Evolutionary conservation across 2,113 vertebrate genomes (phyloP).

Genomic region (Callospermophilus lateralis): DNA sequence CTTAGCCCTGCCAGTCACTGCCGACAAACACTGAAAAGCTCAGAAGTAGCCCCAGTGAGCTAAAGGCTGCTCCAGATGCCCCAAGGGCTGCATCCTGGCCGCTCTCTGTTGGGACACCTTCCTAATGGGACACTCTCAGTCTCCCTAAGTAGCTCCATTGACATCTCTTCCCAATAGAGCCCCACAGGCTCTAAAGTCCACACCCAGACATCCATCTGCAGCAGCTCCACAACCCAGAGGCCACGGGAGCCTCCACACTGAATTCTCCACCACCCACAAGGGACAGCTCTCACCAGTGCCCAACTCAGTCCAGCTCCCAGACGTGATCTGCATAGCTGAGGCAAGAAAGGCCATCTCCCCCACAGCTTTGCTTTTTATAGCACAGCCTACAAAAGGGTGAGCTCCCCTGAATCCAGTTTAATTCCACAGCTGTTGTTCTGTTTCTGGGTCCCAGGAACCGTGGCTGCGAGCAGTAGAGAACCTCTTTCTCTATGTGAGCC

Average conservation of each 20-base stretch:
- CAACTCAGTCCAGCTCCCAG: not conserved
- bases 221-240: not conserved
- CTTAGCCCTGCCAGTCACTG: not conserved
- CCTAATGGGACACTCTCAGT: accelerated
- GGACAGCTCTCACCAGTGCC: too few species aligned
- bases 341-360: not conserved
- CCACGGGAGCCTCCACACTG: not conserved
- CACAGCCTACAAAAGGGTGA: not conserved
- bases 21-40: not conserved
- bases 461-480: not conserved
- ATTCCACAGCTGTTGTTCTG: not conserved
- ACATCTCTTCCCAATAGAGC: not conserved
- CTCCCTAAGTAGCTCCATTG: not conserved
- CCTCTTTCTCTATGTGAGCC: not conserved
- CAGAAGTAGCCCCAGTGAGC: not conserved
- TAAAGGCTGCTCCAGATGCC: not conserved
- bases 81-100: not conserved
- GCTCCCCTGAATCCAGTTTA: not conserved
- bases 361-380: not conserved
- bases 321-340: accelerated
- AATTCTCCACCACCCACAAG: not conserved
- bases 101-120: not conserved
- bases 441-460: not conserved
- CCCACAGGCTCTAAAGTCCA: not conserved
- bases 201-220: not conserved